A percentile compares a stretch with the other conserved stretches of the same genome.
Conservation (phyloP, 2,888 invertebrate genomes). For the Eristalinus aeneus region DNA sequence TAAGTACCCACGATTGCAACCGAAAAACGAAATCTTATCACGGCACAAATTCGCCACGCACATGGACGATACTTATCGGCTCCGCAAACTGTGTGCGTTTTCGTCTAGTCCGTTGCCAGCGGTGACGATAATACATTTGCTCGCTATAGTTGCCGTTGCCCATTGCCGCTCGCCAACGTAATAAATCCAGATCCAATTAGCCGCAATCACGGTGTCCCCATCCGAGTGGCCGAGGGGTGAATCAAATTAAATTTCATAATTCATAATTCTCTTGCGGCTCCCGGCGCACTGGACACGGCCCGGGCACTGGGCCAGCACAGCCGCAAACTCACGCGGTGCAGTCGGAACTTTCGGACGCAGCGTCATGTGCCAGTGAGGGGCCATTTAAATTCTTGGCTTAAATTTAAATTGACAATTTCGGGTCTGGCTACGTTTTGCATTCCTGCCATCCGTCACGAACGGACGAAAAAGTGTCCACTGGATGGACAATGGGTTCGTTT, state of each 20-base stretch:
- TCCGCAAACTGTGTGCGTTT: neutral
- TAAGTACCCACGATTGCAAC: neutral
- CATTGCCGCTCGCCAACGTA: neutral
- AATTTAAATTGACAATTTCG: conserved; percentile 46
- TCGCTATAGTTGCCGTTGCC: neutral
- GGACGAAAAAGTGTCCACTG: neutral
- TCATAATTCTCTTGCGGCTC: conserved; percentile 2
- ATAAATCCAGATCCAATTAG: conserved; percentile 32
- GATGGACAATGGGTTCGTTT: conserved; percentile 20
- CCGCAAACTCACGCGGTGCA: neutral
- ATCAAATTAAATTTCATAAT: conserved; percentile 34
- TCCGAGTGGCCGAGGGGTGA: conserved; percentile 7
- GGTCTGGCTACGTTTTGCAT: conserved; percentile 34
- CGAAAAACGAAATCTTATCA: neutral
- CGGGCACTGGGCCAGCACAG: conserved; percentile 54
- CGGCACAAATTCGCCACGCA: neutral
- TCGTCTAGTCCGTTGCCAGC: neutral
- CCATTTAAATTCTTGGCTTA: conserved; percentile 33
- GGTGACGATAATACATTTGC: conserved; percentile 5
- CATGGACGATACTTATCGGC: neutral
- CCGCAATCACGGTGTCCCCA: neutral
- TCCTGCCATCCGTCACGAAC: neutral
- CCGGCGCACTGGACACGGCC: conserved; percentile 35
- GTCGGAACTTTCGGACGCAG: conserved; percentile 23
- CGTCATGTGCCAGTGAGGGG: conserved; percentile 32